A percentile compares a stretch with the other conserved stretches of the same genome.
These are phyloP conservation scores for Catotricha subobsoleta DNA, from an alignment of 2,888 invertebrate genomes.

Conservation along the genomic window DNA sequence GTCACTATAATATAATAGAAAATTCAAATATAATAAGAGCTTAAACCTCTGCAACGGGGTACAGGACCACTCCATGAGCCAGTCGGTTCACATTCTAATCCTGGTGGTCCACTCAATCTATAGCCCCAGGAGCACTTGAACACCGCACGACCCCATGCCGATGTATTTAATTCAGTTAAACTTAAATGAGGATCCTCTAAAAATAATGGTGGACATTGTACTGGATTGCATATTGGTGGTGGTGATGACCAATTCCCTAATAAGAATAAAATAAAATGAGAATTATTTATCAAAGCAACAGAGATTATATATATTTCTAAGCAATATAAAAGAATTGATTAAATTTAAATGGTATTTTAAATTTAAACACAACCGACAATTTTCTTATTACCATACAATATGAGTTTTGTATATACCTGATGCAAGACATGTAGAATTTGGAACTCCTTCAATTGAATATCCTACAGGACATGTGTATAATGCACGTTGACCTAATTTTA, in stretches of 20 bases:
- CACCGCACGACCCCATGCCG: constrained; percentile 59
- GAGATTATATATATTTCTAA: not conserved
- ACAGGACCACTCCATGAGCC: constrained; percentile 63
- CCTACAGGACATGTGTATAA: constrained; percentile 51
- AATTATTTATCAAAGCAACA: not conserved
- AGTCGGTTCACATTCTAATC: constrained; percentile 59
- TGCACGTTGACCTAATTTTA: constrained; percentile 56
- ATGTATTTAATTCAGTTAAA: constrained; percentile 61
- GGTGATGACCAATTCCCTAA: constrained; percentile 60
- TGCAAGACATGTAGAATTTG: constrained; percentile 64
- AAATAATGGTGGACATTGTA: constrained; percentile 56
- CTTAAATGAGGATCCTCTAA: constrained; percentile 52
- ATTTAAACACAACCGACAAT: not conserved
- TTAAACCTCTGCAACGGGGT: constrained; percentile 60
- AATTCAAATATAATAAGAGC: too few relatives aligned
- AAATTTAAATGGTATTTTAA: not conserved
- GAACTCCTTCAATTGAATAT: constrained; percentile 56
- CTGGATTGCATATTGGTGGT: constrained; percentile 54
- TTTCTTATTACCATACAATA: not conserved
- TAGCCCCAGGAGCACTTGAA: constrained; percentile 77
- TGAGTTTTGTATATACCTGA: constrained; percentile 35
- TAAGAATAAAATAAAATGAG: constrained; percentile 4
- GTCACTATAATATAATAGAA: not conserved
- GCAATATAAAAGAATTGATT: not conserved
- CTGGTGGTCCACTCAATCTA: constrained; percentile 53